Percentiles rank a stretch among this genome's conserved stretches.
These are phyloP conservation scores for Tethya wilhelma DNA, from an alignment of 37 sponge, comb jelly and placozoan genomes.

Conservation along the genomic window DNA sequence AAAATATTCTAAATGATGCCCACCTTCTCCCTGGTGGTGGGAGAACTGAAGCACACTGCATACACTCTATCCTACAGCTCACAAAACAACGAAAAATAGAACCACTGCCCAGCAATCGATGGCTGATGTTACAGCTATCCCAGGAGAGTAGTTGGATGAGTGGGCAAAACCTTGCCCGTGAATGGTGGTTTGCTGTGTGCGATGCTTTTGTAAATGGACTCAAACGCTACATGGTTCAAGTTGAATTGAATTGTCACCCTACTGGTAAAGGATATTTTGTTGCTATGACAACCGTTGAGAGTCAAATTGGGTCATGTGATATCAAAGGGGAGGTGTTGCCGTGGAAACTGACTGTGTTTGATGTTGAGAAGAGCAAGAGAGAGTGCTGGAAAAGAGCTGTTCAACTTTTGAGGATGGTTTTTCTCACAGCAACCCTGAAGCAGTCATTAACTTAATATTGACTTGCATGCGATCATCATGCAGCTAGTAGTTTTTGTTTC, in stretches of 20 bases:
- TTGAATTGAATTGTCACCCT: neutral
- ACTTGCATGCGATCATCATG: too few relatives aligned
- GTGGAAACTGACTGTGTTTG: neutral
- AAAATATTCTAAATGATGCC: neutral
- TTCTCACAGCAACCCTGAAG: too few relatives aligned
- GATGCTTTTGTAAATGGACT: constrained; percentile 17
- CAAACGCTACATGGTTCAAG: neutral
- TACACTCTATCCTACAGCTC: neutral
- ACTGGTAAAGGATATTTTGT: constrained; percentile 7
- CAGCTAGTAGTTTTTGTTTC: too few relatives aligned
- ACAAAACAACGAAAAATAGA: neutral
- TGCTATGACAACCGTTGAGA: neutral
- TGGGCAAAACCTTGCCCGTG: neutral
- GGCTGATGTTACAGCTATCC: neutral
- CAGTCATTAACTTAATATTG: too few relatives aligned
- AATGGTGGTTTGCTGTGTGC: constrained; percentile 1
- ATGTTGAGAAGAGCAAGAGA: constrained; percentile 15
- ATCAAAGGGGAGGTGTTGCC: neutral
- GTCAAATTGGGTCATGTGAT: neutral
- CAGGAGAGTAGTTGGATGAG: constrained; percentile 10
- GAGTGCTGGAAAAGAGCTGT: constrained; percentile 13
- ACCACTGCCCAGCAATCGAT: neutral
- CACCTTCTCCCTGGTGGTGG: constrained; percentile 25
- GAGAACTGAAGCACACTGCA: constrained; percentile 2
- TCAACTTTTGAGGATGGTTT: neutral